Base-by-base conservation (phyloP, 2,797 vertebrate genomes). In the Scyliorhinus canicula region DNA sequence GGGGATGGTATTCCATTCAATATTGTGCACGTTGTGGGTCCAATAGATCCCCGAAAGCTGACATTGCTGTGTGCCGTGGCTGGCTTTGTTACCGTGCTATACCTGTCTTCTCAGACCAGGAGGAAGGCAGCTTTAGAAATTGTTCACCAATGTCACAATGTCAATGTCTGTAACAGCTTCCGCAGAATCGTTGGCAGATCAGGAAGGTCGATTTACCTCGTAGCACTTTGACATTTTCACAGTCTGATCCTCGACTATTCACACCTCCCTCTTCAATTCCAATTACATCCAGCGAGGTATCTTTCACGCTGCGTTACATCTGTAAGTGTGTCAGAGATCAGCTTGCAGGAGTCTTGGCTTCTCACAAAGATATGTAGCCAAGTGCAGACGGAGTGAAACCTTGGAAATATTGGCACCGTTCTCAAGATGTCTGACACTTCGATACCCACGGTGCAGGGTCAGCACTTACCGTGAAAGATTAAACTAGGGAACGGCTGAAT, bases 41-140 rank as follows among this genome's bases (percentile, higher is more conserved):
- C 16, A 82, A 95, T 50, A 63, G 95, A 95, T 79, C 95, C 95
- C 93, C 77, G 50, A 21, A 63, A 52, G 95, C 95, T 96, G 96
- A 95, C 96, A 95, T 84, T 96, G 95, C 94, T 96, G 95, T 95
- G 24, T 95, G 95, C 96, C 1, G 6, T 4, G 55, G 19, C 6
- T 50, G 55, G 85, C 1, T 19, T 26, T 3, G 95, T 96, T 96
- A 95, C 95, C 96, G 96, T 96, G 96, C 96, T 96, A 95, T 95
- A 95, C 93, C 40, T 16, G 71, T 98, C 97, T 98, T 97, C 98
- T 97, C 98, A 97, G 98, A 7, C 26, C 26, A 4, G 67, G 26
- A 28, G 31, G 21, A 28, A 5, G 24, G 26, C 65, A 5, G 31
- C 8, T 35, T 35, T 71, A 9, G 31, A 9, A 11, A 11, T 8